Percentiles rank a stretch among this genome's conserved stretches.
These are phyloP conservation scores for Lepidocyrtoides sp. DNA, from an alignment of 2,888 invertebrate genomes.

Conservation along the genomic window DNA sequence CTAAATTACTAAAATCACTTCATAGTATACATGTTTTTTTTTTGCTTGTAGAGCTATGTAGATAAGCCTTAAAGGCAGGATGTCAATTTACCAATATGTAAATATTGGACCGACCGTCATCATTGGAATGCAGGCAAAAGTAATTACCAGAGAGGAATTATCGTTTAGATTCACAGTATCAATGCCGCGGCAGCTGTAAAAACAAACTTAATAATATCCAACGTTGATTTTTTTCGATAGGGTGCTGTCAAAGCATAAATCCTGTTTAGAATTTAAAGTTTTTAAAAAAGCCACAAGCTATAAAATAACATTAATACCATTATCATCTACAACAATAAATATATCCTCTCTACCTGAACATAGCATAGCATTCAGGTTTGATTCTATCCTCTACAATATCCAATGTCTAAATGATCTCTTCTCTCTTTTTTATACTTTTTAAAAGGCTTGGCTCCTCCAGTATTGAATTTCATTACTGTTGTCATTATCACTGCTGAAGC, in stretches of 20 bases:
- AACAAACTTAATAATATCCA: background rate
- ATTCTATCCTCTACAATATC: background rate
- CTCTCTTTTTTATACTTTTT: background rate
- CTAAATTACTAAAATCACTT: too few species aligned
- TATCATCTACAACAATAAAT: too few species aligned
- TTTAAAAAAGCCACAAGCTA: background rate
- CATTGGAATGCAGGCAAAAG: conserved; percentile 15
- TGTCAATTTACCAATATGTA: conserved; percentile 1
- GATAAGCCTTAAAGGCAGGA: conserved; percentile 7
- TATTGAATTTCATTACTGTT: conserved; percentile 31
- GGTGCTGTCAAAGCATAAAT: conserved; percentile 52
- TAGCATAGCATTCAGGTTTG: background rate
- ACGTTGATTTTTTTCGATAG: background rate
- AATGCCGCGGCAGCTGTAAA: conserved; percentile 22
- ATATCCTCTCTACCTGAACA: background rate
- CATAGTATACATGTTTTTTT: background rate
- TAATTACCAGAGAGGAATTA: background rate
- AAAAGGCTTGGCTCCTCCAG: conserved; percentile 10
- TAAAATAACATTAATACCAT: background rate
- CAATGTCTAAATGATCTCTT: background rate
- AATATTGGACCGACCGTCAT: conserved; percentile 9
- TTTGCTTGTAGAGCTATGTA: background rate
- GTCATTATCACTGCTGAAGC: conserved; percentile 38
- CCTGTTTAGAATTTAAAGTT: conserved; percentile 47
- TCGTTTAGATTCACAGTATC: background rate